A percentile compares a stretch with the other conserved stretches of the same genome.
phyloP scores from a whole-genome alignment of 2,888 invertebrate species.

The Patella pellucida region DNA sequence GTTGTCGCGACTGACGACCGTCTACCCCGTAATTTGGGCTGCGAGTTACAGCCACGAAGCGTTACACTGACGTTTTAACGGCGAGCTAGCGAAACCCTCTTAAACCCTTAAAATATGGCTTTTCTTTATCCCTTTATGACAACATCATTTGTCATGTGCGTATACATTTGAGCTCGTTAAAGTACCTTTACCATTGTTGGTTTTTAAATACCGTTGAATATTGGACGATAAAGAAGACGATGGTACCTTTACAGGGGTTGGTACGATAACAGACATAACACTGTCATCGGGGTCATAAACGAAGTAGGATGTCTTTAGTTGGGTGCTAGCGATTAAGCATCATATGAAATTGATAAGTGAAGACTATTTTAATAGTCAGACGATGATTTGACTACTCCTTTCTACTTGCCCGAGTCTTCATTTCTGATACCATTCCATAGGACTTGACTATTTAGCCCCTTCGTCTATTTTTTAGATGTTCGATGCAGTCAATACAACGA shows the following conservation, averaged over 20 bases:
- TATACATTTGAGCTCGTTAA: neutral
- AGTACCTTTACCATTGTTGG: neutral
- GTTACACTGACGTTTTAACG: constrained; percentile 5
- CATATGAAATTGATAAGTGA: no score
- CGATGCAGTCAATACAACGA: no score
- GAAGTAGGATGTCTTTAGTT: no score
- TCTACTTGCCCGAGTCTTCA: no score
- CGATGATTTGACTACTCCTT: no score
- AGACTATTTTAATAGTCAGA: no score
- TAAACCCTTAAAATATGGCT: constrained; percentile 9
- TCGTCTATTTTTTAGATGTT: no score
- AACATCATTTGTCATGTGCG: constrained; percentile 6
- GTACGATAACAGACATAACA: neutral
- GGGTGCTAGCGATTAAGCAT: no score
- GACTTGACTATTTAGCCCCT: no score
- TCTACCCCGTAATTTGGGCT: neutral
- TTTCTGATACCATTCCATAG: no score
- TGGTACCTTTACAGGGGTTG: neutral
- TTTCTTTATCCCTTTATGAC: constrained; percentile 1
- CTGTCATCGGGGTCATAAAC: neutral
- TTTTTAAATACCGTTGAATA: neutral
- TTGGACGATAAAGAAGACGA: neutral
- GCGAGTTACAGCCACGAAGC: constrained; percentile 1
- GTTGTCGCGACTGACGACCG: constrained; percentile 3
- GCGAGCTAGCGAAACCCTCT: neutral